Percentiles rank a stretch among this genome's conserved stretches.
Conservation (phyloP, 2,113 vertebrate species). For the Brienomyrus longianalis region DNA sequence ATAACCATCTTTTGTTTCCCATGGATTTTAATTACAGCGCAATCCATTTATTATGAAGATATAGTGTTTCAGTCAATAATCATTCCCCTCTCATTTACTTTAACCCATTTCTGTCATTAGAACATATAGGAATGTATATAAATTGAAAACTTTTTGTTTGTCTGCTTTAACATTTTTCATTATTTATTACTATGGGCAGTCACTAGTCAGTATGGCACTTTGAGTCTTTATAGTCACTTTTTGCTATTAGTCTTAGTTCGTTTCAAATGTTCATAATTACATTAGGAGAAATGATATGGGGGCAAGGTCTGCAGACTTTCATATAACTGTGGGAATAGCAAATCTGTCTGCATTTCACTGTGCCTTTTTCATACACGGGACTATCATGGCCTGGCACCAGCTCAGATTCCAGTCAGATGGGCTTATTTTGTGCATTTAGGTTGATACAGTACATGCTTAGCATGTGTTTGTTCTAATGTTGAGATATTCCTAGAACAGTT, state of each 20-base stretch:
- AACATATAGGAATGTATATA: neutral
- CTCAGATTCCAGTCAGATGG: neutral
- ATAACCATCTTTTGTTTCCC: constrained; percentile 1
- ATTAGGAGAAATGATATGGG: neutral
- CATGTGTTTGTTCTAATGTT: neutral
- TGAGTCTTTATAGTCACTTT: neutral
- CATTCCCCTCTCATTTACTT: neutral
- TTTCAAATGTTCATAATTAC: neutral
- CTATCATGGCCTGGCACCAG: neutral
- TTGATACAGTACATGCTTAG: neutral
- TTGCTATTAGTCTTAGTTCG: neutral
- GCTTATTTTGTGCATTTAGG: neutral
- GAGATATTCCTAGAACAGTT: neutral
- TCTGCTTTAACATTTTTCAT: neutral
- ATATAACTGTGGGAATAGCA: neutral
- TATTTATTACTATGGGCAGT: neutral
- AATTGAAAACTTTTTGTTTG: neutral
- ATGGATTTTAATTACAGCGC: constrained; percentile 10
- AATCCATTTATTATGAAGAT: neutral
- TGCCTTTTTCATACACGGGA: neutral
- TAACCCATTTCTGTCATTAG: neutral
- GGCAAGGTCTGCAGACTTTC: neutral
- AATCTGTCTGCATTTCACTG: constrained; percentile 1
- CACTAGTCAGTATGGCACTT: neutral
- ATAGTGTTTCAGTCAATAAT: neutral